A percentile compares a stretch with the other conserved stretches of the same genome.
Conservation (phyloP, 1,140 invertebrate species). For the Achroia grisella region DNA sequence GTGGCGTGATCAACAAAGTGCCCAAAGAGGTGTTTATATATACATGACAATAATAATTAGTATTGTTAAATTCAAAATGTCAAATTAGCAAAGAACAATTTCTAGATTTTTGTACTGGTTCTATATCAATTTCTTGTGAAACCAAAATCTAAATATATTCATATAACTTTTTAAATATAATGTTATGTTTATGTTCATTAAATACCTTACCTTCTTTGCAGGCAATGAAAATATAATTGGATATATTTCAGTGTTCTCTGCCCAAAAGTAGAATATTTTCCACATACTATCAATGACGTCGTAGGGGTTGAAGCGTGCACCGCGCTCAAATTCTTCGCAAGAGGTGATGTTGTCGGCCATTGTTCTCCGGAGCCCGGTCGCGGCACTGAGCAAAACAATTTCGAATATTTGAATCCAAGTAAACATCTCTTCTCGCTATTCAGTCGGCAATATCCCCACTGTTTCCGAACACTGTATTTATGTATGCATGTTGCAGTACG, state of each 20-base stretch:
- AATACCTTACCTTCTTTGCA: constrained; percentile 30
- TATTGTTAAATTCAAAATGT: too few relatives aligned
- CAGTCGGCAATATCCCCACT: constrained; percentile 15
- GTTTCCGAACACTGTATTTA: not conserved
- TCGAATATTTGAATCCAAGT: constrained; percentile 32
- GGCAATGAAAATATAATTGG: constrained; percentile 46
- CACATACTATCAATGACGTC: constrained; percentile 42
- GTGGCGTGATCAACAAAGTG: too few relatives aligned
- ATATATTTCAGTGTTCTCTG: constrained; percentile 39
- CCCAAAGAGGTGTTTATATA: too few relatives aligned
- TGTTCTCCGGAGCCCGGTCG: constrained; percentile 2
- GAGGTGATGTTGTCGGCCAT: constrained; percentile 23
- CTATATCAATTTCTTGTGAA: not conserved
- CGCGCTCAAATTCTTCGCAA: constrained; percentile 51
- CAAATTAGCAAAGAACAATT: too few relatives aligned
- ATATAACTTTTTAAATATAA: not conserved
- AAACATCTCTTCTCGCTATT: constrained; percentile 35
- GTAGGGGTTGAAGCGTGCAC: constrained; percentile 33
- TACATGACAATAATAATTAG: too few relatives aligned
- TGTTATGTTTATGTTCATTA: not conserved
- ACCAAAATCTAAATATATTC: not conserved
- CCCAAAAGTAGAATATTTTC: constrained; percentile 61
- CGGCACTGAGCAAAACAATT: constrained; percentile 30
- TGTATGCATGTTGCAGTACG: not conserved
- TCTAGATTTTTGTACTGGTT: too few relatives aligned